Evolutionary conservation across 2,888 invertebrate species (phyloP), one percentile per base, ranked within the genome.

Genomic region (Oscheius sp.): DNA sequence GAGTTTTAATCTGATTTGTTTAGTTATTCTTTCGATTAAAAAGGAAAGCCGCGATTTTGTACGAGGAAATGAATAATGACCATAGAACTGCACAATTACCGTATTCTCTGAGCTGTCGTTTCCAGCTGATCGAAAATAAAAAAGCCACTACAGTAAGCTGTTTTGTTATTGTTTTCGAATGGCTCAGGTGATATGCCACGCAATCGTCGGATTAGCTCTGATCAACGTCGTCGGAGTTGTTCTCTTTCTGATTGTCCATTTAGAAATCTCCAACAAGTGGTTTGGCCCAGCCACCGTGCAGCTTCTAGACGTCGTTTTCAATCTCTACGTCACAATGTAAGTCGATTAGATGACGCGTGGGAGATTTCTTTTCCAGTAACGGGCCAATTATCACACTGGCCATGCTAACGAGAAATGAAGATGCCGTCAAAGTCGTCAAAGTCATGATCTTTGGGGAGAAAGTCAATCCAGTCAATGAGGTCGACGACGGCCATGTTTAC

Each of bases 41-140:
- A n/a, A 31, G 17, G 34, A 15, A 20, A 29, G 10, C 34, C n/a
- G 31, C 20, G 15, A 17, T 3, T 2, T 20, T 55, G 20, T 33
- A 20, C 4, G 20, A 55, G n/a, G 34, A 31, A 23, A n/a, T 55
- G 33, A 55, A 33, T 31, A 33, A 15, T 2, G 17, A 17, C 4
- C 31, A 55, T 3, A 55, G 33, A n/a, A 33, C 33, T 10, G 31
- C 55, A 3, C 31, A 55, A 6, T 31, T 33, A 2, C 31, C 12
- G 2, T 55, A 55, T n/a, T 29, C 55, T 3, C 17, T 55, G 55
- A 55, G 55, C 17, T 33, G 31, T 5, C 10, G 55, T n/a, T 55
- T 55, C 23, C 55, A 55, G 34, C 23, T 55, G 55, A 34, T 27
- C 1, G 52, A 52, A 52, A 52, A 52, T n/a, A 8, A 27, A 3